Base-by-base conservation (phyloP, 2,113 vertebrate genomes). In the Dermatemys mawii region DNA sequence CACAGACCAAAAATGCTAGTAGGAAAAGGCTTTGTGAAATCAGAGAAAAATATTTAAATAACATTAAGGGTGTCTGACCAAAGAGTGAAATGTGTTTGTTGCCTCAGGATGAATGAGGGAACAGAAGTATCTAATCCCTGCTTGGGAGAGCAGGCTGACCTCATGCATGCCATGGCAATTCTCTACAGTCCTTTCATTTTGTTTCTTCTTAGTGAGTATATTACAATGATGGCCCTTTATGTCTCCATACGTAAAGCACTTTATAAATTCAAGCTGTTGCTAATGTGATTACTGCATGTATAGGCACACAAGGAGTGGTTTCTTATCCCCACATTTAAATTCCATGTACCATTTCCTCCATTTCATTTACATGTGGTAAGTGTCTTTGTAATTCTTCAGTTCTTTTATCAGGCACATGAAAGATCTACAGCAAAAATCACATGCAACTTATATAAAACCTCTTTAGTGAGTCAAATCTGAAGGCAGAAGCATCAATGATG, bases 351-450 rank as follows among this genome's bases (percentile, higher is more conserved):
- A 21, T 92, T 94, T 92, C 73, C 53, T 91, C 86, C 81, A 12
- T 83, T 93, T 95, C 87, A 92, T 96, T 95, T 85, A 83, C 48
- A 85, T 88, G 44, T 92, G 49, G 27, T 93, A 93, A 92, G 41
- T 29, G 80, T 63, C 55, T 90, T 10, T 84, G 86, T 84, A 95
- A 92, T 93, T 93, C 73, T 89, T 89, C 78, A 75, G 12, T 92
- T 50, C 73, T 93, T 94, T 95, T 91, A 90, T 87, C 48, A 92
- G 91, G 17, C 3, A 0, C 53, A 88, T 87, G 41, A 90, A 29
- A 27, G 90, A 86, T 13, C 32, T 79, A 70, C 24, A 86, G 81
- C 6, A 91, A 70, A 87, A 96, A 93, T 90, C 27, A 29, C 51
- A 84, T 44, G 11, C 11, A 94, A 80, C 19, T 76, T 49, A 70